A percentile compares a stretch with the other conserved stretches of the same genome.
phyloP scores from a whole-genome alignment of 2,888 invertebrate genomes.

The Andrena minutula region DNA sequence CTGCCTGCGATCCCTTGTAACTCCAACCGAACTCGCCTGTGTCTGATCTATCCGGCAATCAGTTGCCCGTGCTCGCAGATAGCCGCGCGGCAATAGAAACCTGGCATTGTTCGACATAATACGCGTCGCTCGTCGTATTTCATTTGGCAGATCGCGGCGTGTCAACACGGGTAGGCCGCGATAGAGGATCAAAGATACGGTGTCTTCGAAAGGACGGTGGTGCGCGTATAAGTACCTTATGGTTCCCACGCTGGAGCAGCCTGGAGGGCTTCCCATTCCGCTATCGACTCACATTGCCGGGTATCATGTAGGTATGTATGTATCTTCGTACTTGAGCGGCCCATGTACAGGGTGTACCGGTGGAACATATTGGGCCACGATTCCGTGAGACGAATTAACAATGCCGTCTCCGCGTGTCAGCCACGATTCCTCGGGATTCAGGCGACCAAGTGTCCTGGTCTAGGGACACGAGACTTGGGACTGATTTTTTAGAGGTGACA shows the following conservation, averaged over 20 bases:
- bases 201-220: slow-evolving; percentile 69
- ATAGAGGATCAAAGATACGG: slow-evolving; percentile 59
- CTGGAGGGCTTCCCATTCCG: slow-evolving; percentile 81
- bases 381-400: slow-evolving; percentile 74
- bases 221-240: slow-evolving; percentile 73
- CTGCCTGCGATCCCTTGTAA: neutral
- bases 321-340: slow-evolving; percentile 74
- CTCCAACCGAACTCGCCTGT: neutral
- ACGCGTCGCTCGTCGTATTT: slow-evolving; percentile 68
- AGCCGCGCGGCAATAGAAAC: neutral
- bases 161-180: slow-evolving; percentile 60
- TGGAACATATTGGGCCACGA: slow-evolving; percentile 72
- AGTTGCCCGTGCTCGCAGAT: neutral
- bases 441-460: no score
- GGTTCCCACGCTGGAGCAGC: slow-evolving; percentile 82
- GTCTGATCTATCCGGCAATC: slow-evolving; percentile 9
- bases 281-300: slow-evolving; percentile 78
- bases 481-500: slow-evolving; percentile 22
- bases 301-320: slow-evolving; percentile 78
- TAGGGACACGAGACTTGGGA: neutral
- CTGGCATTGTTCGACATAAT: slow-evolving; percentile 55
- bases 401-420: slow-evolving; percentile 35
- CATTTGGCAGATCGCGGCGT: slow-evolving; percentile 40
- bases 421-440: slow-evolving; percentile 6
- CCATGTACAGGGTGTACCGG: slow-evolving; percentile 78